Conservation (phyloP, 1,140 invertebrate genomes). For the Pteromalus puparum region DNA sequence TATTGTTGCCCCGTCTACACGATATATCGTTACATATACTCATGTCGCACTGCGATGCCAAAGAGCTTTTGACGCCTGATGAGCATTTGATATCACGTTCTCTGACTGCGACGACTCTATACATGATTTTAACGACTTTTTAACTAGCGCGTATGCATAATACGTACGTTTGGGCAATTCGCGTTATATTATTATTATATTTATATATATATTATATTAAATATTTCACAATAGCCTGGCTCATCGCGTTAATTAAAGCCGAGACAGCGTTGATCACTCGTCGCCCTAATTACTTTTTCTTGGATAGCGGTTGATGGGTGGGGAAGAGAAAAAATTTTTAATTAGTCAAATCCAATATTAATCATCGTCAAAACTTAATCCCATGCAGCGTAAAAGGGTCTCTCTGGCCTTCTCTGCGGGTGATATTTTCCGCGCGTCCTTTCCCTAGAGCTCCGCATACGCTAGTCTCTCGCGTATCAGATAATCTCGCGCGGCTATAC, state of each 20-base stretch:
- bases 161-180: not conserved
- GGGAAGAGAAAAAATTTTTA: not conserved
- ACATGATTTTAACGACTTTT: not conserved
- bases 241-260: not conserved
- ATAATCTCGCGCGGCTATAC: not conserved
- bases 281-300: not conserved
- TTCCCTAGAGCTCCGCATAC: not conserved
- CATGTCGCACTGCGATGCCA: too few relatives aligned
- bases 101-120: not conserved
- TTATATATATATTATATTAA: too few relatives aligned
- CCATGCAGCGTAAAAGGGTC: not conserved
- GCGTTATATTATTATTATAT: not conserved
- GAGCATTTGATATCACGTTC: not conserved
- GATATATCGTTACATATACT: not conserved
- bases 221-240: too few relatives aligned
- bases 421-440: not conserved
- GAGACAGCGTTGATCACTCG: not conserved
- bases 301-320: not conserved
- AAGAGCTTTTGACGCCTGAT: not conserved
- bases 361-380: constrained; percentile 6
- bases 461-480: constrained; percentile 6
- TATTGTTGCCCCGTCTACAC: not conserved
- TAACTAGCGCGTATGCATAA: not conserved
- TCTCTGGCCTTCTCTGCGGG: not conserved
- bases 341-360: constrained; percentile 1